Percentiles rank a stretch among this genome's conserved stretches.
These are phyloP conservation scores for Tylochromis polylepis DNA, from an alignment of 2,113 vertebrate genomes.

Conservation along the genomic window DNA sequence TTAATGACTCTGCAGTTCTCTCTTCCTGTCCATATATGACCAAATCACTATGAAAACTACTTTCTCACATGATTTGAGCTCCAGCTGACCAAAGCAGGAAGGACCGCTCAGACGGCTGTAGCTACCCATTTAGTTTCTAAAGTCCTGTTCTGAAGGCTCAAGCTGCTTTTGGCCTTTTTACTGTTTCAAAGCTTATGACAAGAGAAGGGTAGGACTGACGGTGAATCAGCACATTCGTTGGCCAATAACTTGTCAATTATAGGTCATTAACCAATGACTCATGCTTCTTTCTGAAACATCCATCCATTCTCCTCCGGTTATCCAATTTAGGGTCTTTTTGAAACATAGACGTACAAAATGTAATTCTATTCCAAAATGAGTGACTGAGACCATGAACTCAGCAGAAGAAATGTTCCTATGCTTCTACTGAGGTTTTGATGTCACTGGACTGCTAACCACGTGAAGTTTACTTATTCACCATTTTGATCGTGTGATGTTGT, in stretches of 20 bases:
- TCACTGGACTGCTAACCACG: background rate
- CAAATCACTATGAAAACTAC: background rate
- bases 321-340: background rate
- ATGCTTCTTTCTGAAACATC: background rate
- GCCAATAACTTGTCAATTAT: background rate
- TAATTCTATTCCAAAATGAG: background rate
- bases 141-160: background rate
- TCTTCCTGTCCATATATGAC: background rate
- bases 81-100: background rate
- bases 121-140: too few relatives aligned
- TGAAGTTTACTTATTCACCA: too few relatives aligned
- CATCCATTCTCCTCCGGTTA: background rate
- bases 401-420: background rate
- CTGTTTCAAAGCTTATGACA: background rate
- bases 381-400: background rate
- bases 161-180: background rate
- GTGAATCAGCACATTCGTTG: background rate
- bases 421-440: background rate
- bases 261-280: background rate
- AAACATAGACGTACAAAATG: background rate
- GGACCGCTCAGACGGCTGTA: background rate
- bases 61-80: background rate
- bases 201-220: background rate
- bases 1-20: background rate
- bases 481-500: background rate